Evolutionary conservation across 2,797 vertebrate species (phyloP).

Genomic region (Rhynchonycteris naso): DNA sequence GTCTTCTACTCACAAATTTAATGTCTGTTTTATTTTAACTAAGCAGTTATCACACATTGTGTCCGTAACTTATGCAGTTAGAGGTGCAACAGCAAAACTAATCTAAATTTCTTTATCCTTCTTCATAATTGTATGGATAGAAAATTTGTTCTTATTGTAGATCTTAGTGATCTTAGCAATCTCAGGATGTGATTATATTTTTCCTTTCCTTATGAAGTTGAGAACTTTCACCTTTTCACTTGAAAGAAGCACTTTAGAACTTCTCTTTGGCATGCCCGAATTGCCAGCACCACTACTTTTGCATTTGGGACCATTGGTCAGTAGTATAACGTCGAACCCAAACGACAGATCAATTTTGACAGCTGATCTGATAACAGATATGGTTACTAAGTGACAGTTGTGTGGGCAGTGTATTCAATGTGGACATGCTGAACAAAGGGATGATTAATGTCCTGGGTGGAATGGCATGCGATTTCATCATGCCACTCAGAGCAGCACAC

Average conservation of each 20-base stretch:
- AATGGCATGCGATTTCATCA: background rate
- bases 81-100: background rate
- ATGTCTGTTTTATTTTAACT: background rate
- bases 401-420: background rate
- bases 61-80: background rate
- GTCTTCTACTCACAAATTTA: background rate
- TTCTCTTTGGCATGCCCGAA: background rate
- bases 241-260: background rate
- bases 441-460: background rate
- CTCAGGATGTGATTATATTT: background rate
- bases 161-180: background rate
- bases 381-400: background rate
- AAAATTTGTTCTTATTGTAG: background rate
- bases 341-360: background rate
- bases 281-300: background rate
- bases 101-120: background rate
- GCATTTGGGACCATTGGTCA: background rate
- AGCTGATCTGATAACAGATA: background rate
- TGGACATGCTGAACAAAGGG: background rate
- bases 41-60: background rate
- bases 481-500: background rate
- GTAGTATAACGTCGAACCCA: background rate
- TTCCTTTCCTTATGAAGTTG: background rate
- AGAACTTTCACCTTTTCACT: background rate
- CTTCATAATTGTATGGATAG: background rate